Evolutionary conservation across 2,113 vertebrate genomes (phyloP).

Genomic region (Picathartes gymnocephalus): DNA sequence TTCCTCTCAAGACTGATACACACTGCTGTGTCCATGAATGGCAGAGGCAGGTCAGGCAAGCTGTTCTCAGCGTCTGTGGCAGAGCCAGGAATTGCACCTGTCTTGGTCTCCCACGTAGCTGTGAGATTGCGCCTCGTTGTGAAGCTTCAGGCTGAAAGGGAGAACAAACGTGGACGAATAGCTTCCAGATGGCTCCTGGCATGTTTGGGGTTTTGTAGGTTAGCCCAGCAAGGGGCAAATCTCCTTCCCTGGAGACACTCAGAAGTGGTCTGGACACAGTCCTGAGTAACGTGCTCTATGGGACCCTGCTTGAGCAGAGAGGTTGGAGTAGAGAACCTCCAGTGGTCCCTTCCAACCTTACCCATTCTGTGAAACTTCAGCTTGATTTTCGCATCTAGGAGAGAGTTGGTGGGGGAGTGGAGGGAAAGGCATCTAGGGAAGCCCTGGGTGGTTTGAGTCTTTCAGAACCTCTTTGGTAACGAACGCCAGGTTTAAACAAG

Average conservation of each 20-base stretch:
- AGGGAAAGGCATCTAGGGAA: neutral
- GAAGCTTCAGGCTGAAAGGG: neutral
- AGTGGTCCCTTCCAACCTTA: neutral
- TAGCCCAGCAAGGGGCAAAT: neutral
- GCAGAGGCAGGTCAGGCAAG: neutral
- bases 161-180: neutral
- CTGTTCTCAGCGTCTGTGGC: neutral
- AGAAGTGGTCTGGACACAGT: neutral
- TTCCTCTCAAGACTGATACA: neutral
- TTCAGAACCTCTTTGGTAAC: neutral
- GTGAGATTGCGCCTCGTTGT: fast-evolving
- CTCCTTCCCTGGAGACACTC: neutral
- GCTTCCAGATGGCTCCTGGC: neutral
- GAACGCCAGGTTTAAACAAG: neutral
- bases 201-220: neutral
- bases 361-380: neutral
- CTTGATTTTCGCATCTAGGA: neutral
- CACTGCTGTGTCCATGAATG: fast-evolving
- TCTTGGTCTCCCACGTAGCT: neutral
- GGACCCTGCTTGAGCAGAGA: neutral
- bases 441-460: neutral
- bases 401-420: neutral
- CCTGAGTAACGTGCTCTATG: neutral
- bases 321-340: neutral
- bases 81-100: neutral